Evolutionary conservation across 2,113 vertebrate genomes (phyloP), one percentile per base, ranked within the genome.

Genomic region (Conger conger): DNA sequence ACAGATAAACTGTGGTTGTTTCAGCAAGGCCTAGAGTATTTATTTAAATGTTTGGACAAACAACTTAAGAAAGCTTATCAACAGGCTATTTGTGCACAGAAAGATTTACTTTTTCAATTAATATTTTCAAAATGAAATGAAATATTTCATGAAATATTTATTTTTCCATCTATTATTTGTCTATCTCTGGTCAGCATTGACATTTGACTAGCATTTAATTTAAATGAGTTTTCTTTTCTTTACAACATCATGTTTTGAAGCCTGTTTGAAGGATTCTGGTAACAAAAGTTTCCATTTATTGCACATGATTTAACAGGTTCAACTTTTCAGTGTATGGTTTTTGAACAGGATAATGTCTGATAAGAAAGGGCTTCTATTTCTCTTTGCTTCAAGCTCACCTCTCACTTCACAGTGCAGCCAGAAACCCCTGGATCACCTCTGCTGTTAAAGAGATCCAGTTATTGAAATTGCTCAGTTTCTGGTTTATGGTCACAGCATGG

Each of bases 291-390:
- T 42, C 40, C 40, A 42, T 9, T 42, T 6, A 42, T 42, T 42
- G 40, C 9, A 88, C 37, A 77, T 86, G 91, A 93, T 92, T 93
- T 91, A 83, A 93, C 87, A 85, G 76, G 91, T 92, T 93, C 87
- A 85, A 76, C 91, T 92, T 93, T 94, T 94, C 93, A 94, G 88
- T 90, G 93, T 50, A 50, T 50, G 45, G 7, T 50, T 50, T 50
- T 50, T 50, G 1, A 50, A 50, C 15, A 13, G 45, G 93, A 93
- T 92, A 93, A 90, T 93, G 93, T 94, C 89, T 93, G 91, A 93
- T 88, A 88, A 88, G n/a, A 92, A 79, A 27, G 79, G 63, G 82
- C 68, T 88, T 81, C 84, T 85, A 9, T 73, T 73, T 73, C 33
- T 3, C 68, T 0, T 13, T 33, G n/a, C 68, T 33, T 8, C 68